Evolutionary conservation across 2,888 invertebrate genomes (phyloP), one percentile per base, ranked within the genome.

Genomic region (Pseudeuparius sepicola): DNA sequence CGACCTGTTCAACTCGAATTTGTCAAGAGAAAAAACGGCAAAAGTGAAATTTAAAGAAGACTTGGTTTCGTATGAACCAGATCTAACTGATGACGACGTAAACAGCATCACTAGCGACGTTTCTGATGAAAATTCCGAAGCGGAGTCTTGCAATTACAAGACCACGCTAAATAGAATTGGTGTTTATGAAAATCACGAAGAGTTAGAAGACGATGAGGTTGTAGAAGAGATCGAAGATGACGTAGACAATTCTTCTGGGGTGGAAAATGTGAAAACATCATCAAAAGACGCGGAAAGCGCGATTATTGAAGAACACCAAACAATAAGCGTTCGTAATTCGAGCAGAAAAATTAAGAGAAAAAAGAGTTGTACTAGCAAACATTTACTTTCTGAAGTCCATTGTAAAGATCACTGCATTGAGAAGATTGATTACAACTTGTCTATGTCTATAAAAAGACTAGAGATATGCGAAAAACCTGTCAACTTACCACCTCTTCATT

Each of bases 1-100:
- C 40, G 64, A 62, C 47, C 51, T 70, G 9, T 66, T 66, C 42
- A 60, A 58, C 30, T 50, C 52, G 32, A 49, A 46, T 30, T 37
- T 40, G 14, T 31, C 30, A 18, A 25, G 28, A 15, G 42, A 42
- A n/a, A 53, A 54, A 42, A 43, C 48, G 23, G 48, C 55, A 5
- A 67, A 60, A 53, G 68, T 70, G 1, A 65, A 63, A 37, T 70
- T 70, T 48, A 63, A 62, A 23, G 55, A 63, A 14, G 61, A 64
- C 46, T 49, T 70, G 34, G 65, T 67, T 31, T 63, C 66, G 27
- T 70, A 64, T 41, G 70, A 68, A 45, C 67, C 69, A 1, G 59
- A 61, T 39, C 46, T 57, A 23, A 61, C 60, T 3, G 57, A 55
- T 28, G 59, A 62, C 39, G 61, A 62, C 39, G 57, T 59, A 1